phyloP scores from a whole-genome alignment of 2,113 vertebrate species.

The Burhinus bistriatus region DNA sequence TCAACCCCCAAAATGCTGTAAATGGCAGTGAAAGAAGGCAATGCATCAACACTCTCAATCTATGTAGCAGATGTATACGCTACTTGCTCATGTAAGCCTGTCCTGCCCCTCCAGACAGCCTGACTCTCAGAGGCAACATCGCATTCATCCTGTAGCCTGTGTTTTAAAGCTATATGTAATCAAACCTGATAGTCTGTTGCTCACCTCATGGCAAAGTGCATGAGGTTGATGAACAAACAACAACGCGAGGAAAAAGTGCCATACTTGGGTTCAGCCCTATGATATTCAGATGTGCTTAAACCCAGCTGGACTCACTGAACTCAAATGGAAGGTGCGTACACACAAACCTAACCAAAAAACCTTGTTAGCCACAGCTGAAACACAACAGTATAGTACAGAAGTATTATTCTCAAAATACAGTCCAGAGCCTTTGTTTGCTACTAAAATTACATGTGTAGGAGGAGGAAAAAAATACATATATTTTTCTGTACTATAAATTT shows the following conservation, averaged over 20 bases:
- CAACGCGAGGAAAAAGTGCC: neutral
- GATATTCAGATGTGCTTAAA: neutral
- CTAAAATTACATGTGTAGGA: neutral
- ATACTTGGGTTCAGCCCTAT: neutral
- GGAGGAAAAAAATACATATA: neutral
- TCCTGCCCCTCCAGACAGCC: neutral
- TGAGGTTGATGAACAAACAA: neutral
- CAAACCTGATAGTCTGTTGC: neutral
- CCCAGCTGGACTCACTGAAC: neutral
- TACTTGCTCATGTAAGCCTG: neutral
- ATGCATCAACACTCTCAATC: neutral
- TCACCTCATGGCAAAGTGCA: neutral
- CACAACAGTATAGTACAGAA: neutral
- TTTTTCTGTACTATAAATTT: neutral
- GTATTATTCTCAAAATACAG: neutral
- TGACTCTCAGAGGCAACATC: neutral
- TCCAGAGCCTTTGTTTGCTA: neutral
- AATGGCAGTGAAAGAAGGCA: neutral
- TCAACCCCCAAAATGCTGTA: neutral
- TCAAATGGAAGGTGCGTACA: neutral
- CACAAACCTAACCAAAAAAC: neutral
- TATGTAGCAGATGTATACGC: accelerated
- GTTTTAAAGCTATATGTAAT: neutral
- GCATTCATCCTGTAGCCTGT: neutral
- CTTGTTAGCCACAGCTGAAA: neutral